A percentile compares a stretch with the other conserved stretches of the same genome.
phyloP scores from a whole-genome alignment of 2,797 vertebrate species.

The Melanotaenia nigrans region DNA sequence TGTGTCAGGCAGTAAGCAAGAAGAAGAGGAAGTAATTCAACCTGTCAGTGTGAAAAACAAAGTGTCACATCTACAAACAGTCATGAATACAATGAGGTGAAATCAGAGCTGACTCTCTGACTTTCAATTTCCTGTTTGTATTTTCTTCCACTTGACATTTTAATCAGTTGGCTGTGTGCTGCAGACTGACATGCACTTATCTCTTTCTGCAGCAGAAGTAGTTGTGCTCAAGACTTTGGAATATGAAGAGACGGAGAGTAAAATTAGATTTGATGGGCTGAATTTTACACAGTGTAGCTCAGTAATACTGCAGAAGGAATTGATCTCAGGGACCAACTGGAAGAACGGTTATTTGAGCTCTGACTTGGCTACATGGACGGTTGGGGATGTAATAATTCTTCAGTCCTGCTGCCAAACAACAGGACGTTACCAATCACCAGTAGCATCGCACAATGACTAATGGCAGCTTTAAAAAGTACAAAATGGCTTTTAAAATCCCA shows the following conservation, averaged over 20 bases:
- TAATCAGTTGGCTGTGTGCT: constrained; percentile 30
- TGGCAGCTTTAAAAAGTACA: background rate
- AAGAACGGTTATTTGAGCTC: background rate
- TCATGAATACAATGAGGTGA: constrained; percentile 2
- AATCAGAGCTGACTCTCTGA: constrained; percentile 25
- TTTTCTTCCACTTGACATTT: constrained; percentile 26
- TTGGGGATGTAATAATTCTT: background rate
- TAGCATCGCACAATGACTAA: background rate
- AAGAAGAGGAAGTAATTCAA: constrained; percentile 9
- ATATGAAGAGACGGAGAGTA: background rate
- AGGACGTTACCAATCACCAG: background rate
- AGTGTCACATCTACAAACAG: constrained; percentile 12
- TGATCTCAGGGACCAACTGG: background rate
- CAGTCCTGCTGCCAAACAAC: background rate
- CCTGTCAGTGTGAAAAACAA: constrained; percentile 16
- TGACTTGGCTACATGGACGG: background rate
- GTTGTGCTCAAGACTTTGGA: too few relatives aligned
- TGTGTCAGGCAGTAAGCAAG: background rate
- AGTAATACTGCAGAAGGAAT: background rate
- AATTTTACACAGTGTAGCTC: background rate
- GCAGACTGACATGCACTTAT: background rate
- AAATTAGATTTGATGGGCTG: background rate
- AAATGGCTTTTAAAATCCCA: constrained; percentile 2
- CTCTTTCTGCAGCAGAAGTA: background rate
- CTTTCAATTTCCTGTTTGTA: constrained; percentile 31